phyloP scores from a whole-genome alignment of 2,888 invertebrate species.

The Chydorus sphaericus region DNA sequence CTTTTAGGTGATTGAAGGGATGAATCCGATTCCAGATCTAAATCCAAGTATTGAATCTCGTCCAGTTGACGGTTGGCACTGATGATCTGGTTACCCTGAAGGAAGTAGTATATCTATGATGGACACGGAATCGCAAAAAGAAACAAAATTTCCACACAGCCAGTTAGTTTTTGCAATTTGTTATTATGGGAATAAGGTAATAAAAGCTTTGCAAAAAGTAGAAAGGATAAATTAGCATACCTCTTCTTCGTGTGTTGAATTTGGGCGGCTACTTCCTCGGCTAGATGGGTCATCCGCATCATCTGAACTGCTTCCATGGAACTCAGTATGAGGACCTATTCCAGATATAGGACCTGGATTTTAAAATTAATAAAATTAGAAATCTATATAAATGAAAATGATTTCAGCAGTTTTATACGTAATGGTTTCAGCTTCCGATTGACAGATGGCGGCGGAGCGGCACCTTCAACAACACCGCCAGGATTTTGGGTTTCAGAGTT shows the following conservation, averaged over 20 bases:
- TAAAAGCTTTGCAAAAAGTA: too few species aligned
- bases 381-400: not conserved
- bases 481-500: slow-evolving; percentile 53
- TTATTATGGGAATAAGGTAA: too few species aligned
- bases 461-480: not conserved
- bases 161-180: not conserved
- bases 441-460: slow-evolving; percentile 26
- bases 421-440: slow-evolving; percentile 29
- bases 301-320: slow-evolving; percentile 27
- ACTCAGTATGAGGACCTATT: not conserved
- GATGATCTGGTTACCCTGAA: slow-evolving; percentile 19
- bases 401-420: not conserved
- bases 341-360: not conserved
- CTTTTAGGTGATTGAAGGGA: slow-evolving; percentile 22
- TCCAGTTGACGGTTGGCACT: slow-evolving; percentile 8
- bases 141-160: slow-evolving; percentile 5
- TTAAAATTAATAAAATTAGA: not conserved
- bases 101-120: slow-evolving; percentile 30
- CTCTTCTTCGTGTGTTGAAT: slow-evolving; percentile 31
- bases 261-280: slow-evolving; percentile 20
- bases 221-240: slow-evolving; percentile 17
- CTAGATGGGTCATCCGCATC: slow-evolving; percentile 25
- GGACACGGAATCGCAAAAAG: not conserved
- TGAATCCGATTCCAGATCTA: slow-evolving; percentile 51
- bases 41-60: slow-evolving; percentile 66